Percentiles rank a stretch among this genome's conserved stretches.
Conservation (phyloP, 2,113 vertebrate species). For the Hippocampus mohnikei region DNA sequence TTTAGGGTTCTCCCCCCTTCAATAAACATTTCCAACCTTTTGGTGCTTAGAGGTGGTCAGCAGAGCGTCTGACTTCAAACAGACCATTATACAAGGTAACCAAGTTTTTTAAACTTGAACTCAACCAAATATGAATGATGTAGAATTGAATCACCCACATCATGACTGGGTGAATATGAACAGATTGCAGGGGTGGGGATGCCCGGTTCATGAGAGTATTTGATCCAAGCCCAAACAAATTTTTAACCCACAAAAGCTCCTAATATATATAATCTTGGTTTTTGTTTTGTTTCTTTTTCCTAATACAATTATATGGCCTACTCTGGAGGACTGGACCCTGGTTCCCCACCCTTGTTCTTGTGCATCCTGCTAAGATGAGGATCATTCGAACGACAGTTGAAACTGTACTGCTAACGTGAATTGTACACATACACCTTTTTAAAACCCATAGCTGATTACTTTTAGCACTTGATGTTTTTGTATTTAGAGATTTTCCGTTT, state of each 20-base stretch:
- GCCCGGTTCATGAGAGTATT: background rate
- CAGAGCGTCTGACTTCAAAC: slow-evolving; percentile 30
- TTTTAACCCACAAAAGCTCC: background rate
- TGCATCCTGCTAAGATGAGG: slow-evolving; percentile 28
- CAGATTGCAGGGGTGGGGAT: background rate
- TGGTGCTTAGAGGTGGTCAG: slow-evolving; percentile 60
- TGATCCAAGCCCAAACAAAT: background rate
- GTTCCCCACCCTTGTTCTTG: slow-evolving; percentile 4
- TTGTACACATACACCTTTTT: slow-evolving; percentile 53
- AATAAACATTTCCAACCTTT: slow-evolving; percentile 48
- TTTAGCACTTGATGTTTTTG: slow-evolving; percentile 68
- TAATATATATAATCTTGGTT: background rate
- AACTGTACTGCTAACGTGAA: slow-evolving; percentile 49
- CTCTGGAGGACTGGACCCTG: slow-evolving; percentile 13
- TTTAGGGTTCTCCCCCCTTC: background rate
- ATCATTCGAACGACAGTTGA: slow-evolving; percentile 50
- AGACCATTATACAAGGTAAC: slow-evolving; percentile 47
- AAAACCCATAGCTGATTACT: slow-evolving; percentile 58
- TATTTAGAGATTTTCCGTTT: slow-evolving; percentile 50
- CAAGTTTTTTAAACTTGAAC: slow-evolving; percentile 50
- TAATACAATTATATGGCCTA: slow-evolving; percentile 35
- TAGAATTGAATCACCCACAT: slow-evolving; percentile 35
- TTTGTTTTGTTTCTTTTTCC: background rate
- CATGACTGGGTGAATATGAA: slow-evolving; percentile 11
- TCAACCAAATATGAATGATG: slow-evolving; percentile 66